Evolutionary conservation across 2,113 vertebrate genomes (phyloP).

Genomic region (Aythya baeri): DNA sequence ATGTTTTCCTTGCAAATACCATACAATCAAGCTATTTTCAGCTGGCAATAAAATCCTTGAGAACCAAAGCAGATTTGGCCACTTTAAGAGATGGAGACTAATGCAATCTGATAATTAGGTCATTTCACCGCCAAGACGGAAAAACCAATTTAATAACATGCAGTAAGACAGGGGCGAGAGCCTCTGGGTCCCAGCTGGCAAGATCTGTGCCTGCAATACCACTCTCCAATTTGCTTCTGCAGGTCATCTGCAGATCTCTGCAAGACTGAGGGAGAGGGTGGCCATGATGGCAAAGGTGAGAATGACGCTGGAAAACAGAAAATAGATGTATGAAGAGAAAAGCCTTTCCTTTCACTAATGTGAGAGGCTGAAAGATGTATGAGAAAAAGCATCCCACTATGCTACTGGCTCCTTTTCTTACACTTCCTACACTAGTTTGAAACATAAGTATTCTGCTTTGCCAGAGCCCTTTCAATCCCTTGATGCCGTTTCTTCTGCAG

Average conservation of each 20-base stretch:
- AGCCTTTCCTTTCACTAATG: not conserved
- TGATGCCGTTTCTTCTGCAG: not conserved
- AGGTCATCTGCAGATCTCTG: not conserved
- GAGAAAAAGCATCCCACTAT: not conserved
- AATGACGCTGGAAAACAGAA: not conserved
- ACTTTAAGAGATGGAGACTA: conserved; percentile 63
- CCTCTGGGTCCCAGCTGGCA: conserved; percentile 31
- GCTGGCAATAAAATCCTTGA: conserved; percentile 62
- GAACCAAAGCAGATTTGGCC: conserved; percentile 49
- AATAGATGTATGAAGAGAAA: not conserved
- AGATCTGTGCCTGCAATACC: not conserved
- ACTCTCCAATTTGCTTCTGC: not conserved
- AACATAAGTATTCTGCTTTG: not conserved
- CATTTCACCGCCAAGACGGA: conserved; percentile 54
- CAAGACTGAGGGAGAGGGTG: not conserved
- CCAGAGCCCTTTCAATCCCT: not conserved
- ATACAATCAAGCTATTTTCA: conserved; percentile 66
- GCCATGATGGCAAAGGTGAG: not conserved
- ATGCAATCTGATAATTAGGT: conserved; percentile 70
- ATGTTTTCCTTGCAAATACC: conserved; percentile 46
- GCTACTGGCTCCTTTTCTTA: not conserved
- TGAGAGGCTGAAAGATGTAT: not conserved
- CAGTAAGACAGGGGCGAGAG: not conserved
- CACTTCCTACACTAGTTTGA: not conserved
- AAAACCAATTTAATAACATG: conserved; percentile 64